Conservation (phyloP, 2,888 invertebrate genomes). For the Epistrophe grossulariae region DNA sequence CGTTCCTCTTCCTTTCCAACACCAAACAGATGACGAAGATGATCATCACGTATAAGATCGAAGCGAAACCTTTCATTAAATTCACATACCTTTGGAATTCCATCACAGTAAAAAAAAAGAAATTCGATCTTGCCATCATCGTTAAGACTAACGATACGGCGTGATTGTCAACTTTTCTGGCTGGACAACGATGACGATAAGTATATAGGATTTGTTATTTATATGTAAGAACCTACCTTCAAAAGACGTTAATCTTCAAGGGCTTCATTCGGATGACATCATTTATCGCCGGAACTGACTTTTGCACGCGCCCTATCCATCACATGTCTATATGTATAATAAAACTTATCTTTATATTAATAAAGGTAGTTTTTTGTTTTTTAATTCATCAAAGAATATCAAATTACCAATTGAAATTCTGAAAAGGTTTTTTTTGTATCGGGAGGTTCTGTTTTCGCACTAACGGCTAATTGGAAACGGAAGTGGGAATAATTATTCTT, state of each 20-base stretch:
- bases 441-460: conserved; percentile 32
- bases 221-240: neutral
- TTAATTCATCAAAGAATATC: conserved; percentile 36
- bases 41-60: conserved; percentile 14
- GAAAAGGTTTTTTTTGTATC: conserved; percentile 38
- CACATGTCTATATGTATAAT: conserved; percentile 16
- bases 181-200: conserved; percentile 5
- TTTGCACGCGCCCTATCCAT: conserved; percentile 52
- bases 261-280: conserved; percentile 72
- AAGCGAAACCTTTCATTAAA: conserved; percentile 53
- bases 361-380: neutral
- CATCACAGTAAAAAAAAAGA: conserved; percentile 46
- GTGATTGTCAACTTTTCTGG: conserved; percentile 51
- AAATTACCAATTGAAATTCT: conserved; percentile 70
- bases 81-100: conserved; percentile 51
- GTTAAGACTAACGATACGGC: conserved; percentile 1
- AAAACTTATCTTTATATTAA: conserved; percentile 17
- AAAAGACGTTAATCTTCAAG: conserved; percentile 32
- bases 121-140: conserved; percentile 54
- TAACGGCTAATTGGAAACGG: conserved; percentile 69
- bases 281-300: conserved; percentile 72
- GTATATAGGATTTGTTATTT: conserved; percentile 26
- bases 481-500: conserved; percentile 52
- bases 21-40: conserved; percentile 8
- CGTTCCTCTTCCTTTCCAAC: neutral